Evolutionary conservation across 2,888 invertebrate species (phyloP), one percentile per base, ranked within the genome.

Genomic region (Melieria omissa): DNA sequence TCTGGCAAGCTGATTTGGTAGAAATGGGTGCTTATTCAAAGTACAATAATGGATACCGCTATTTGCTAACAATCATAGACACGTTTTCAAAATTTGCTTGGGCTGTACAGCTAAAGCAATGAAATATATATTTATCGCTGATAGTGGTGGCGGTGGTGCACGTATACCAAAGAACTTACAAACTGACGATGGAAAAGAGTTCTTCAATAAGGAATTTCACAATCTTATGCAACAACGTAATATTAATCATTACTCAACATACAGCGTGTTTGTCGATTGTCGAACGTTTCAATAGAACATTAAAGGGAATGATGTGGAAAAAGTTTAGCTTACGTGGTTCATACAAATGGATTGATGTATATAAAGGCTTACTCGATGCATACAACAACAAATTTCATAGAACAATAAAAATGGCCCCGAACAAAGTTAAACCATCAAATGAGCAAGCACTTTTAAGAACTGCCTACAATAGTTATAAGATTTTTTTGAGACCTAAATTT

Each of bases 21-120:
- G 29, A 29, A 29, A 29, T 29, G 29, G 29, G 29, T 29, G 29
- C 29, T 29, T 29, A 29, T 29, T 29, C 1, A 29, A 73, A 71
- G 55, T 73, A 79, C 42, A 86, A 86, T 75, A 82, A 80, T 14
- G 80, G 79, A 4, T 80, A 76, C 71, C 80, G 80, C 71, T 85
- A 81, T 70, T 74, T 86, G 54, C 75, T 87, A 71, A 80, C 82
- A 29, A 29, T 29, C 29, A 29, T 29, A 29, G 29, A 29, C 29
- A 29, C 29, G 29, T 29, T 29, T 29, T 29, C 29, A 3, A 29
- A 29, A 29, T 29, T 29, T 29, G 29, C 29, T 29, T 71, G 65
- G 63, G 54, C 3, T 44, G 44, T 16, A 60, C 64, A 0, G 46
- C 58, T n/a, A 70, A 42, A 12, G 67, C 70, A 58, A 63, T 65